These are phyloP conservation scores for Dendrolimus pini DNA, from an alignment of 2,888 invertebrate species.

Conservation along the genomic window DNA sequence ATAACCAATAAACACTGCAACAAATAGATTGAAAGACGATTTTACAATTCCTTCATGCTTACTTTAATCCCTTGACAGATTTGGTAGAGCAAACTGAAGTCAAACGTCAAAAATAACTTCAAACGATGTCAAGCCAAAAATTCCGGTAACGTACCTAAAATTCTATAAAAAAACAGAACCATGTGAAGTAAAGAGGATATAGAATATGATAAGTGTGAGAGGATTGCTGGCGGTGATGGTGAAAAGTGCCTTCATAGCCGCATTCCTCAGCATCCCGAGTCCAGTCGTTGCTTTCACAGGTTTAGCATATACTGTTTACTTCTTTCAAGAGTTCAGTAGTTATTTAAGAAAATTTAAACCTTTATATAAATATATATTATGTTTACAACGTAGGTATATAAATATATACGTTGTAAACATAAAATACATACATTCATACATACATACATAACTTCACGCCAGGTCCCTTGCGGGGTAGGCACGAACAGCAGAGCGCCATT, in stretches of 20 bases:
- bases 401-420: too few species aligned
- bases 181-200: conserved; percentile 12
- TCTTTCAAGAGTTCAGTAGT: too few species aligned
- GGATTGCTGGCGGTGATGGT: conserved; percentile 50
- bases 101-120: conserved; percentile 3
- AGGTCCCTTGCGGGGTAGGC: too few species aligned
- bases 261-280: conserved; percentile 52
- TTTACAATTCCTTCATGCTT: too few species aligned
- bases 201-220: conserved; percentile 39
- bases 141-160: conserved; percentile 5
- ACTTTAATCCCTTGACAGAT: not conserved
- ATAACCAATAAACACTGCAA: too few species aligned
- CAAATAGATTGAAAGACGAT: too few species aligned
- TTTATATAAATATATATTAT: too few species aligned
- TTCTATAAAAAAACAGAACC: conserved; percentile 13
- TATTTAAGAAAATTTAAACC: too few species aligned
- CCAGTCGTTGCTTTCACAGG: conserved; percentile 50
- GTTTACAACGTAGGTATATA: too few species aligned
- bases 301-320: not conserved
- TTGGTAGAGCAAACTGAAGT: not conserved
- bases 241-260: conserved; percentile 48
- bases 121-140: conserved; percentile 8
- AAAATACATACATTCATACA: too few species aligned
- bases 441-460: too few species aligned
- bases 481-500: too few species aligned